Conservation (phyloP, 92 coral and sea anemone species). For the Porites cylindrica region DNA sequence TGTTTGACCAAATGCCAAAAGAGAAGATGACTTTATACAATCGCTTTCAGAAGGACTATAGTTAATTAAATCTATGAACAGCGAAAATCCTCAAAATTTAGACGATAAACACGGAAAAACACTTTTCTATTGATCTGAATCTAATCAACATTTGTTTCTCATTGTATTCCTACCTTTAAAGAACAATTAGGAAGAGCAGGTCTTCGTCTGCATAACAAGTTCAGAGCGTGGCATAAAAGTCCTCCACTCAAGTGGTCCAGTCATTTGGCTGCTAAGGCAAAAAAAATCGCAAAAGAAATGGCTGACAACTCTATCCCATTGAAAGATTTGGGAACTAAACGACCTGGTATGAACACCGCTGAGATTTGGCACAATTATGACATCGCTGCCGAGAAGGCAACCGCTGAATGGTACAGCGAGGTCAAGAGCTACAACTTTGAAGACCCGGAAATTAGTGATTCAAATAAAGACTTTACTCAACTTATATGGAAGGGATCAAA, state of each 20-base stretch:
- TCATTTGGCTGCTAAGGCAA: slow-evolving; percentile 76
- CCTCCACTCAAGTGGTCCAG: slow-evolving; percentile 84
- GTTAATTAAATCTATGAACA: no score
- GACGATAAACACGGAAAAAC: no score
- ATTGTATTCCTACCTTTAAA: neutral
- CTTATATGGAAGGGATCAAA: slow-evolving; percentile 86
- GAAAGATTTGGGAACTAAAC: slow-evolving; percentile 45
- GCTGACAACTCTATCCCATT: slow-evolving; percentile 40
- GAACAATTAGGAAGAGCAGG: slow-evolving; percentile 89
- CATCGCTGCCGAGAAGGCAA: slow-evolving; percentile 84
- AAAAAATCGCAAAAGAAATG: slow-evolving; percentile 61
- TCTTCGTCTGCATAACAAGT: slow-evolving; percentile 80
- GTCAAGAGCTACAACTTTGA: slow-evolving; percentile 76
- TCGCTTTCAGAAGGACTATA: no score
- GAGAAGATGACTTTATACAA: no score
- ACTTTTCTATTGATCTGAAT: neutral
- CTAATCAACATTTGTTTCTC: neutral
- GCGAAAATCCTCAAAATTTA: no score
- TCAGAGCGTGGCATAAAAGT: slow-evolving; percentile 85
- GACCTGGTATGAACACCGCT: slow-evolving; percentile 83
- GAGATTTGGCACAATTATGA: slow-evolving; percentile 62
- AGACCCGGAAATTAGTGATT: slow-evolving; percentile 68
- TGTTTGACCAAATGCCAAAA: no score
- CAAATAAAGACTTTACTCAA: slow-evolving; percentile 81
- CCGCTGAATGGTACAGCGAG: slow-evolving; percentile 85